Evolutionary conservation across 2,797 vertebrate species (phyloP), one percentile per base, ranked within the genome.

Genomic region (Peromyscus eremicus): DNA sequence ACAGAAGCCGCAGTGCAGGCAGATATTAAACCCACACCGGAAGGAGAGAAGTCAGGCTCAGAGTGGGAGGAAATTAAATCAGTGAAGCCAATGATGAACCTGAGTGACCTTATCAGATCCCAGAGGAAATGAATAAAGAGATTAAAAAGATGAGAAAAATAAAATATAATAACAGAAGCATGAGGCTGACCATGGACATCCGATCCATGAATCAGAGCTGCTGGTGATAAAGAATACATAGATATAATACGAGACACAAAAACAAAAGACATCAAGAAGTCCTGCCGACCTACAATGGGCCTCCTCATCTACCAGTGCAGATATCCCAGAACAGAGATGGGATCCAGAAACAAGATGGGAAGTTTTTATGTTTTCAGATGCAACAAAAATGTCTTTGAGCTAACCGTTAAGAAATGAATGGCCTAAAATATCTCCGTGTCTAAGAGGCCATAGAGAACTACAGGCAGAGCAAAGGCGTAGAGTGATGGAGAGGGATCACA

Each of bases 41-140:
- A 84, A 95, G 46, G n/a, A 49, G 52, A 82, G 52, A 77, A 71
- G 32, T 68, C 88, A 29, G 77, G 37, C 60, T 81, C 60, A 10
- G 87, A 52, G 29, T 21, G 27, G 40, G 75, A 92, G 75, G 52
- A 94, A 96, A 89, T 77, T 66, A 87, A 62, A 89, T 89, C 81
- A 62, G 79, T 0, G 52, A 92, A 57, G 73, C 92, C 8, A 29
- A 32, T 82, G 89, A 91, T 87, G 76, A 96, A 84, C 95, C 70
- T 34, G 37, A 80, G 55, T 37, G 17, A 68, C 70, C 91, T 95
- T 64, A 12, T n/a, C 32, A 2, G 27, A 57, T 81, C 75, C 66
- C 79, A 95, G 80, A 87, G 93, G 96, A 96, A 96, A 97, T 92
- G 93, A 97, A 96, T 34, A 91, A 73, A 62, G 89, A 93, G 90